phyloP scores from a whole-genome alignment of 2,888 invertebrate species.

The Cremastinae sp. region DNA sequence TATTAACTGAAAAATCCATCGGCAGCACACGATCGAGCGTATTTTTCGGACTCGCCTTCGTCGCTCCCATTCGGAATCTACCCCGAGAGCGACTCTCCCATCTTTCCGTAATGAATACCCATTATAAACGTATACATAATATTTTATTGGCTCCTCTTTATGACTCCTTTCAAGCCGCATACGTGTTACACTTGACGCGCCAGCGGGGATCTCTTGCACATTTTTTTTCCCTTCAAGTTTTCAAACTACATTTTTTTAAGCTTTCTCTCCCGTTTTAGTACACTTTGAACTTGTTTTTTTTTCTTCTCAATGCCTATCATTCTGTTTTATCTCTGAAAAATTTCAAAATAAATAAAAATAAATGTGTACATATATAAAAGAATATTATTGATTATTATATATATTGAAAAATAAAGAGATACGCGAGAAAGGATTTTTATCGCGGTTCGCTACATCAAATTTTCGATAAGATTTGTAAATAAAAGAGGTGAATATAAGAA shows the following conservation, averaged over 20 bases:
- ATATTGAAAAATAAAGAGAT: too few species aligned
- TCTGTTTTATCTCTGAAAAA: constrained; percentile 6
- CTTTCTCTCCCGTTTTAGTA: constrained; percentile 12
- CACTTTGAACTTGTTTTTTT: constrained; percentile 3
- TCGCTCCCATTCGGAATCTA: too few species aligned
- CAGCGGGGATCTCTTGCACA: constrained; percentile 57
- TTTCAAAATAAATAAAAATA: neutral
- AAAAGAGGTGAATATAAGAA: too few species aligned
- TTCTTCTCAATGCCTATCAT: constrained; percentile 30
- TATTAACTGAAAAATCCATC: neutral
- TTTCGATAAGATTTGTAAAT: too few species aligned
- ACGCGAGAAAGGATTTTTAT: too few species aligned
- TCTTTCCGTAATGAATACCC: constrained; percentile 7
- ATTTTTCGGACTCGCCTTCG: neutral
- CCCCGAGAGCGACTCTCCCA: neutral
- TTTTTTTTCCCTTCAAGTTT: constrained; percentile 43
- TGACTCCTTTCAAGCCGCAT: constrained; percentile 69
- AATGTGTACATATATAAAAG: neutral
- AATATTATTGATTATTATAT: too few species aligned
- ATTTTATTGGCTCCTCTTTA: constrained; percentile 80
- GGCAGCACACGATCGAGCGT: neutral
- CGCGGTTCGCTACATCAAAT: too few species aligned
- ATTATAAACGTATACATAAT: constrained; percentile 72
- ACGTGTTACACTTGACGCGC: constrained; percentile 67
- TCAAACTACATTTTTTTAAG: constrained; percentile 45